Base-by-base conservation (phyloP, 2,797 vertebrate species). In the Dipus sagitta region DNA sequence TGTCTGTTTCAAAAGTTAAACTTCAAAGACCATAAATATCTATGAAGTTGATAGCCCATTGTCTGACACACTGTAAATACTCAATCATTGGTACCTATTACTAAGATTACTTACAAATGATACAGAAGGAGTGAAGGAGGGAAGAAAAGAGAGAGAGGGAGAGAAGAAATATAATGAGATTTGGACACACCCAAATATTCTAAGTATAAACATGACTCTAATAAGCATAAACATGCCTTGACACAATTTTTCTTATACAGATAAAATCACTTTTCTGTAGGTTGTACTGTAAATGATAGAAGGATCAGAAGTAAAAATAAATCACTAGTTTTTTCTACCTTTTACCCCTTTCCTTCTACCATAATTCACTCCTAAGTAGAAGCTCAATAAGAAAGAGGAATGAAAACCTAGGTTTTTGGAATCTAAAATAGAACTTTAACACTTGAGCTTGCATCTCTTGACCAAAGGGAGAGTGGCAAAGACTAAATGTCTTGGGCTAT, bases 261-360 rank as follows among this genome's bases (percentile, higher is more conserved):
- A 65, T 77, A 91, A 85, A 90, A 94, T 74, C 81, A 72, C 84
- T 72, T 85, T 38, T 32, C 6, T 89, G 47, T 68, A 86, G n/a
- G 72, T 30, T 72, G 65, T 60, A 78, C 6, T 74, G 3, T 85
- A 14, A 8, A 78, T 42, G 67, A 3, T 26, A 71, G 24, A 58
- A 86, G 15, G 11, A 81, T 58, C 4, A 62, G 14, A n/a, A 94
- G 32, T 71, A 95, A 81, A 79, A 95, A 42, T 26, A 42, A 15
- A 90, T 47, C 32, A 79, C 2, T 82, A 82, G 18, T 2, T 80
- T 58, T 70, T 32, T 70, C 17, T 18, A 4, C 10, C 2, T 67
- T 81, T 71, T 77, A 54, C 6, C 80, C 76, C 26, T 34, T 47
- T 79, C 6, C 3, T 47, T 88, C 24, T 86, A 83, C 79, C 10